A percentile compares a stretch with the other conserved stretches of the same genome.
These are phyloP conservation scores for Orthosia gracilis DNA, from an alignment of 2,888 invertebrate species.

Conservation along the genomic window DNA sequence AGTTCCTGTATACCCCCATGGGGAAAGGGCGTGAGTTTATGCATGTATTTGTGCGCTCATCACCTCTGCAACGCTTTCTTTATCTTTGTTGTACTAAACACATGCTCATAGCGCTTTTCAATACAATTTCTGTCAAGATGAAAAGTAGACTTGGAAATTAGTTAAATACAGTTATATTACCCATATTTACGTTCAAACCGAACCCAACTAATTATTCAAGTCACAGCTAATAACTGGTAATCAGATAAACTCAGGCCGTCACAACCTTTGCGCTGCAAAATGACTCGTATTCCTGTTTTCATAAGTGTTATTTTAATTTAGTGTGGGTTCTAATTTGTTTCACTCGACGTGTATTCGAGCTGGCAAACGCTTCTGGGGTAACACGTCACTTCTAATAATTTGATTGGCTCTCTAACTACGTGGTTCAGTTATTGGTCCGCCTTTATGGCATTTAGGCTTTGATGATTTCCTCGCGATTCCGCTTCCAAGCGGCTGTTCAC, in stretches of 20 bases:
- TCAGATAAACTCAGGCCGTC: constrained; percentile 31
- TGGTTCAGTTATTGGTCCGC: too few relatives aligned
- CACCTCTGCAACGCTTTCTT: fast-evolving
- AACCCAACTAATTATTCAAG: constrained; percentile 38
- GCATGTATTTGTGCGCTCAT: too few relatives aligned
- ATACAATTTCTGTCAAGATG: background rate
- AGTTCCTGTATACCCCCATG: too few relatives aligned
- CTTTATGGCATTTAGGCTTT: too few relatives aligned
- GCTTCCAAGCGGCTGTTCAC: too few relatives aligned
- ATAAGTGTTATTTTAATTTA: constrained; percentile 24
- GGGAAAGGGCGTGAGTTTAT: too few relatives aligned
- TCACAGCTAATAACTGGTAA: constrained; percentile 41
- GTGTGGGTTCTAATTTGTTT: constrained; percentile 25
- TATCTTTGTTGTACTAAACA: background rate
- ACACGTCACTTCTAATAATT: constrained; percentile 32
- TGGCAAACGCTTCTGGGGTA: constrained; percentile 19
- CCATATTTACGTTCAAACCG: background rate
- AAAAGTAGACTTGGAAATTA: constrained; percentile 18
- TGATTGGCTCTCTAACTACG: constrained; percentile 31
- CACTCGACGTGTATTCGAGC: constrained; percentile 22
- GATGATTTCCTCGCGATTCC: too few relatives aligned
- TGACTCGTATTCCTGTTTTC: background rate
- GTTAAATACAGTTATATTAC: constrained; percentile 2
- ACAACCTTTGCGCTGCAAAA: constrained; percentile 11
- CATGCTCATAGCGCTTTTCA: background rate